Evolutionary conservation across 92 coral and sea anemone species (phyloP), one percentile per base, ranked within the genome.

Genomic region (Actinostola sp.): DNA sequence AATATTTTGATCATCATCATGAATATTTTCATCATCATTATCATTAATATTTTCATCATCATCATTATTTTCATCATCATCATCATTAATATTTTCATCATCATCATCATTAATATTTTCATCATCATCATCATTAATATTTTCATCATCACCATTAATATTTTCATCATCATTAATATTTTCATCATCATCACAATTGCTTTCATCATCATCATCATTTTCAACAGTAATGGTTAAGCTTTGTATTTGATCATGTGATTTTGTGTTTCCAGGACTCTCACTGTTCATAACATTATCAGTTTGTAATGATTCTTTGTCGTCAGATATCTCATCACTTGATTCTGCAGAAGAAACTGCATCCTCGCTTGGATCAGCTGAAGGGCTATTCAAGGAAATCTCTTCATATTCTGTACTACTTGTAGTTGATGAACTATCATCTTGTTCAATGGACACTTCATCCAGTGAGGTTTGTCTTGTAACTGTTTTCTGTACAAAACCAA

Each of bases 361-460:
- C 17, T 71, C 73, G 38, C 20, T 80, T 16, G 25, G 53, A 15
- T 16, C 70, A 41, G 50, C 34, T 26, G 66, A 2, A 13, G 66
- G 83, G 24, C 79, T 61, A 26, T 71, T 85, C 30, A 90, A 48
- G 38, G 85, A 92, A 30, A 90, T 87, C 28, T 90, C 97, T 66
- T 90, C 97, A 57, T 90, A 90, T 54, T 86, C 97, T 54, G 97
- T 87, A 58, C n/a, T n/a, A n/a, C 92, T 90, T 55, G 92, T 41
- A 0, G 97, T 87, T 63, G 97, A 90, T 1, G 34, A 38, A 60
- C 88, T 82, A 29, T 45, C 79, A 29, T 75, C 69, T 44, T 65
- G 59, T 46, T 75, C 69, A 1, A 45, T 46, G 6, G 79, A 72
- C 25, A 28, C 53, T 24, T 27, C 73, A 53, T 31, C 63, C 57